Percentiles rank a stretch among this genome's conserved stretches.
Evolutionary conservation across 2,113 vertebrate genomes (phyloP).

Genomic region (Dicerorhinus sumatrensis): DNA sequence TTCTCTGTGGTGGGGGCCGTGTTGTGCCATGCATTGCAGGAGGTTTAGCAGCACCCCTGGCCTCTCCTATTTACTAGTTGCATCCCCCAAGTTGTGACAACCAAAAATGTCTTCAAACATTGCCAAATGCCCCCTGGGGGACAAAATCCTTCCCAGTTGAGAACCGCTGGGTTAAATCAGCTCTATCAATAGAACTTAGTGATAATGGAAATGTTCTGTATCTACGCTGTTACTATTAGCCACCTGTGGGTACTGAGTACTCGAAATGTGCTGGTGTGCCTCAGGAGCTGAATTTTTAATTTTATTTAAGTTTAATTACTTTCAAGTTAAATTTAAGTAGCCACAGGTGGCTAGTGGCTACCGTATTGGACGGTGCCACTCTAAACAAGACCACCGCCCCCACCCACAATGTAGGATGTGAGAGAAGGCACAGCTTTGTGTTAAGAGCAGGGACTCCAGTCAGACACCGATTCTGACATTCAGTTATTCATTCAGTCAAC

Average conservation of each 20-base stretch:
- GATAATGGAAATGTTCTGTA: not conserved
- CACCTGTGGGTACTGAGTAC: not conserved
- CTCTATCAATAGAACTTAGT: not conserved
- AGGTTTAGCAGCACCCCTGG: not conserved
- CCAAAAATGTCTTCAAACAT: not conserved
- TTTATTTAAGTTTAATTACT: not conserved
- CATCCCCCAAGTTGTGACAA: not conserved
- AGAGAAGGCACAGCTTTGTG: not conserved
- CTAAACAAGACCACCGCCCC: not conserved
- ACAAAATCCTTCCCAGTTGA: not conserved
- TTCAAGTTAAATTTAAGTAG: not conserved
- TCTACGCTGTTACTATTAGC: no score
- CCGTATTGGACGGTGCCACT: not conserved
- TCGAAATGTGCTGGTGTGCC: not conserved
- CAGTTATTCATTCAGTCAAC: not conserved
- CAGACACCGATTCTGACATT: not conserved
- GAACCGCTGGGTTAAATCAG: not conserved
- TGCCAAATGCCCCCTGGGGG: no score
- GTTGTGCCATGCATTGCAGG: fast-evolving
- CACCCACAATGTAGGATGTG: fast-evolving
- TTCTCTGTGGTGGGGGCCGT: not conserved
- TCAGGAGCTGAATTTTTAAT: not conserved
- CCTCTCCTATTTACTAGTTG: fast-evolving
- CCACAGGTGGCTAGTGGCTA: not conserved
- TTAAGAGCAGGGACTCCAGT: no score